Base-by-base conservation (phyloP, 2,888 invertebrate genomes). In the Campoletis raptor region DNA sequence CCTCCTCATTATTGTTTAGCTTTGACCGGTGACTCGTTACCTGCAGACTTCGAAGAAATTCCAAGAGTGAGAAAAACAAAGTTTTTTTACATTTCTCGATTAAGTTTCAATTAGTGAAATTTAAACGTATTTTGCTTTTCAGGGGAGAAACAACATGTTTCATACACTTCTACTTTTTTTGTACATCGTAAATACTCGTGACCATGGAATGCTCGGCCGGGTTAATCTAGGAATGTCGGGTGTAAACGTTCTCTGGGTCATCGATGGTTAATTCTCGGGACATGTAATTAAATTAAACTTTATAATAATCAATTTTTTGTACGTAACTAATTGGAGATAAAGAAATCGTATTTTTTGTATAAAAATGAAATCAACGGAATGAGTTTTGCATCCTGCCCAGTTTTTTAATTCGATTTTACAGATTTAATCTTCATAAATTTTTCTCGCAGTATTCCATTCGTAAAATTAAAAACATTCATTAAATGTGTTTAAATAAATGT, bases 101-200 rank as follows among this genome's bases (percentile, higher is more conserved):
- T 30, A 24, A 24, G 2, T 24, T 57, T 4, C 2, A 24, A 24
- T 57, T 24, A 4, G 21, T 0, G 2, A 1, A 12, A 9, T 30
- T 57, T 12, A 5, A 12, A 24, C 12, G 12, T 5, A 48, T 52
- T 61, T 37, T 72, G 10, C 9, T 37, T 95, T 95, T 88, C 93
- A 96, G 96, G 98, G 98, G 77, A 96, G 98, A 91, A 98, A 98
- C 95, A 98, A 98, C 95, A 95, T 98, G 91, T 97, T 98, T 93
- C 98, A 98, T 94, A 96, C 98, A 76, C 95, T 98, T 87, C 95
- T 98, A 90, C 96, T 98, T 91, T 97, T 98, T 94, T 94, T 98
- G 61, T 96, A 97, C 92, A 96, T 96, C 91, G 96, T 98, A 88
- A 97, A 97, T 90, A 95, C 95, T 88, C 96, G 96, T 90, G 96